Evolutionary conservation across 1,140 invertebrate genomes (phyloP).

Genomic region (Arctopsyche grandis): DNA sequence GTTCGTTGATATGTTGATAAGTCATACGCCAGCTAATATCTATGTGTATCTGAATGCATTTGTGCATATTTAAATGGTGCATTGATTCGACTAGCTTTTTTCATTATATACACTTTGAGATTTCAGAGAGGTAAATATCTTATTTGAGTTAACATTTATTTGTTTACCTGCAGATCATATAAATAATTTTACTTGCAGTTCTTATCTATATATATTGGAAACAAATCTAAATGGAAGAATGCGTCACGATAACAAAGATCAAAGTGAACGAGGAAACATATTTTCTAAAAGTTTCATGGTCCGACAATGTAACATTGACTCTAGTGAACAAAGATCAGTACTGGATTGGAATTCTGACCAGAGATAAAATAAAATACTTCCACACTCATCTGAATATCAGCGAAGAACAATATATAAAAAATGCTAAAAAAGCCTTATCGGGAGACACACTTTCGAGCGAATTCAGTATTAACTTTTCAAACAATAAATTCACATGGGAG

Average conservation of each 20-base stretch:
- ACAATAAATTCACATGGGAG: conserved; percentile 33
- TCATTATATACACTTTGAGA: too few relatives aligned
- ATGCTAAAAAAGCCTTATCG: conserved; percentile 34
- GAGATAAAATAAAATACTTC: conserved; percentile 42
- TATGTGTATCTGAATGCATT: too few relatives aligned
- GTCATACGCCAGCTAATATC: too few relatives aligned
- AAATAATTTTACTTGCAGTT: too few relatives aligned
- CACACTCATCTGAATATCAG: conserved; percentile 31
- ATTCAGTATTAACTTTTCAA: conserved; percentile 34
- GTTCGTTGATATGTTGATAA: too few relatives aligned
- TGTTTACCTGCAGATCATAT: too few relatives aligned
- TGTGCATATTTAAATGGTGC: too few relatives aligned
- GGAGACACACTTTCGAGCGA: not conserved
- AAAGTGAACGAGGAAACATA: conserved; percentile 30
- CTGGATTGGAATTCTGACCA: conserved; percentile 36
- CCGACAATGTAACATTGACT: conserved; percentile 28
- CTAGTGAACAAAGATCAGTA: conserved; percentile 38
- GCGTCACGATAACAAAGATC: conserved; percentile 40
- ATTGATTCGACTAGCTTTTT: too few relatives aligned
- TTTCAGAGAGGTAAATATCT: too few relatives aligned
- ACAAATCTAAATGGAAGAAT: not conserved
- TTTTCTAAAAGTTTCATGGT: conserved; percentile 44
- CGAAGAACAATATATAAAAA: conserved; percentile 42
- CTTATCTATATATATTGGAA: not conserved
- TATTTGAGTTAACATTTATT: too few relatives aligned